Base-by-base conservation (phyloP, 2,113 vertebrate species). In the Cottus gobio region DNA sequence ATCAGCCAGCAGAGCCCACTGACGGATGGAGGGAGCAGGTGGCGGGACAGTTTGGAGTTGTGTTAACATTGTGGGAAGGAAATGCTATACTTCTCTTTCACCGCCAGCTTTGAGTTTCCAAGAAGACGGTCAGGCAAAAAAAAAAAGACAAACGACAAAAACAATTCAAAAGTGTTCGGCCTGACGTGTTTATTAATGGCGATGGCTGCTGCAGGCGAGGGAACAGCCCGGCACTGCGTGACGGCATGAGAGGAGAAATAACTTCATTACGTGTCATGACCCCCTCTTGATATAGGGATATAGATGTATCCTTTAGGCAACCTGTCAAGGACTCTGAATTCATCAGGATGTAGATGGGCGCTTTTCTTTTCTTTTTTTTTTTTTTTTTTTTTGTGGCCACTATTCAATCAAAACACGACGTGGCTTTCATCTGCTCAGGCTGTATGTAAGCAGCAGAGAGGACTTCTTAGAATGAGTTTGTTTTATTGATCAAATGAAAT, bases 401-500 rank as follows among this genome's bases (percentile, higher is more conserved):
- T 73, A 34, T 62, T 84, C 73, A 81, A 48, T 85, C 75, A 79
- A 50, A 80, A 70, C 71, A 20, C 34, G 52, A 70, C n/a, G 62
- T 60, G 70, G 52, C 58, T 71, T 62, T 68, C 37, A 18, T 65
- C 63, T 57, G 60, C 48, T 75, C 54, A 30, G 75, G 37, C 73
- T 48, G 52, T 63, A 62, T 5, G 12, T 52, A 57, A 22, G 80
- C 80, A 61, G 79, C 78, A 64, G 61, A 52, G 69, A 63, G 79
- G 83, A 79, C 87, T 83, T 79, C 79, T 89, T 79, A 80, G 67
- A 85, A 84, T 81, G 82, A 89, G 88, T 93, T 93, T 90, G 80
- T 89, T 90, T 86, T 90, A 90, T 91, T 93, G 93, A 93, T 92
- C 85, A 87, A 88, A 81, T 87, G 60, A 92, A 91, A 91, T 90